Evolutionary conservation across 2,888 invertebrate species (phyloP).

Genomic region (Dryococelus australis): DNA sequence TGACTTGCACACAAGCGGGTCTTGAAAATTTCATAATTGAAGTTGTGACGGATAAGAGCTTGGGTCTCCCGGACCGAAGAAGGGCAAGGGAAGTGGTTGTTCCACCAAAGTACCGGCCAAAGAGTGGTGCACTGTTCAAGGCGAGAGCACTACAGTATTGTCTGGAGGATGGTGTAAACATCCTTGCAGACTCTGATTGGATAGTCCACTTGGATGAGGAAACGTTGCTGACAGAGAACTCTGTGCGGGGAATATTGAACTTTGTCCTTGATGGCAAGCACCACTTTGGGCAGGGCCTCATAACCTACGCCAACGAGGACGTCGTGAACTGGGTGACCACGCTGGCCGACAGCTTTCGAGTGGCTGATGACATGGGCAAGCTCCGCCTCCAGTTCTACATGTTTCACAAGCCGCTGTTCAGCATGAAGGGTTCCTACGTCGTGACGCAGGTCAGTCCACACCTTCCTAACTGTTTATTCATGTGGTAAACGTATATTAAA

Average conservation of each 20-base stretch:
- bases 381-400: slow-evolving; percentile 88
- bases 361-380: slow-evolving; percentile 98
- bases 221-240: slow-evolving; percentile 91
- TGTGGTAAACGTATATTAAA: too few species aligned
- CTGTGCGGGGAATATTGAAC: slow-evolving; percentile 88
- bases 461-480: neutral
- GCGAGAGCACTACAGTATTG: slow-evolving; percentile 95
- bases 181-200: slow-evolving; percentile 88
- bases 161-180: slow-evolving; percentile 87
- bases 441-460: slow-evolving; percentile 82
- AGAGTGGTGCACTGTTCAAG: slow-evolving; percentile 92
- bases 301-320: slow-evolving; percentile 95
- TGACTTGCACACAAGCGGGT: slow-evolving; percentile 86
- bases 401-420: slow-evolving; percentile 94
- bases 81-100: slow-evolving; percentile 89
- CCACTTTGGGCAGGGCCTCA: slow-evolving; percentile 94
- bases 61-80: slow-evolving; percentile 75
- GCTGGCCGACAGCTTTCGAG: slow-evolving; percentile 92
- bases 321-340: slow-evolving; percentile 98
- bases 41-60: slow-evolving; percentile 91
- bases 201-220: slow-evolving; percentile 98
- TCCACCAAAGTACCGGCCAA: slow-evolving; percentile 84
- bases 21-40: slow-evolving; percentile 95
- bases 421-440: slow-evolving; percentile 98
- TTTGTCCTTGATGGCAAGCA: slow-evolving; percentile 94